Evolutionary conservation across 1,140 invertebrate genomes (phyloP).

Genomic region (Schlechtendalia chinensis): DNA sequence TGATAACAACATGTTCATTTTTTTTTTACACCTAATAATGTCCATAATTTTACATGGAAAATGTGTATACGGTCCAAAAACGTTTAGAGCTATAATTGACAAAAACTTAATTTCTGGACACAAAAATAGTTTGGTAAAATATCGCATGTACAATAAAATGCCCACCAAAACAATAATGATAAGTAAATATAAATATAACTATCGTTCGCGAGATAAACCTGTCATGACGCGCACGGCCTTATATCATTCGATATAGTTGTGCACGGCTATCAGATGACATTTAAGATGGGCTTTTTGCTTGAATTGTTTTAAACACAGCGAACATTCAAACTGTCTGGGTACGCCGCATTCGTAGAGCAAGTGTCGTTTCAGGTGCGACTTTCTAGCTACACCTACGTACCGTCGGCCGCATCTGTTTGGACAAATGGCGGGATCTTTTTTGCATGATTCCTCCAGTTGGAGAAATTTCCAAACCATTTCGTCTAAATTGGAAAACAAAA

Average conservation of each 20-base stretch:
- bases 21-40: too few species aligned
- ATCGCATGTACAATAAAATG: too few species aligned
- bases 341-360: slow-evolving; percentile 62
- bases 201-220: too few species aligned
- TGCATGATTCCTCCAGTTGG: slow-evolving; percentile 26
- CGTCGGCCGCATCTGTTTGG: slow-evolving; percentile 52
- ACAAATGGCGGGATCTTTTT: slow-evolving; percentile 19
- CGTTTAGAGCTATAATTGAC: too few species aligned
- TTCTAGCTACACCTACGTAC: slow-evolving; percentile 56
- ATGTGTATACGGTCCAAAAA: too few species aligned
- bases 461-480: background rate
- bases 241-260: slow-evolving; percentile 8
- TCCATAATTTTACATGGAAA: too few species aligned
- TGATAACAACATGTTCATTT: too few species aligned
- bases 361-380: slow-evolving; percentile 57
- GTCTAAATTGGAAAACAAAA: background rate
- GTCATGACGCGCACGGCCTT: too few species aligned
- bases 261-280: slow-evolving; percentile 28
- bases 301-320: slow-evolving; percentile 33
- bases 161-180: too few species aligned
- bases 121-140: too few species aligned
- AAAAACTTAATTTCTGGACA: too few species aligned
- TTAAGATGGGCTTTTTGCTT: slow-evolving; percentile 47
- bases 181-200: too few species aligned
- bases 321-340: slow-evolving; percentile 51